Base-by-base conservation (phyloP, 37 sponge, comb jelly and placozoan genomes). In the Petrosia ficiformis region DNA sequence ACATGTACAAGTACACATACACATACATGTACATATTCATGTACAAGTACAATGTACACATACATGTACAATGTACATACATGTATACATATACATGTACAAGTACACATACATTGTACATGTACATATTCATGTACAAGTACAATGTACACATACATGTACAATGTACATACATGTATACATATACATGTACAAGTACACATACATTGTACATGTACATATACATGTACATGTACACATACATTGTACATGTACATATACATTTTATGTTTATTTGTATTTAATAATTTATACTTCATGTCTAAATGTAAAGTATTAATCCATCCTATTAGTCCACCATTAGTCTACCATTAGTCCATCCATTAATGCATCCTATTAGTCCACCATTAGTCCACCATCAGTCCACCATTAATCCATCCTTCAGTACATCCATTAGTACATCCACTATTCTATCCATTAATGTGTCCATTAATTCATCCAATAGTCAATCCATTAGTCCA, bases 181-280 rank as follows among this genome's bases (percentile, higher is more conserved):
- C 67, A n/a, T 34, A 65, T 32, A 39, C 66, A 65, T 60, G 34
- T 63, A 59, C 44, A 71, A 1, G 42, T 38, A 14, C 22, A 71
- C 2, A 38, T 36, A 26, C 1, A 42, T 5, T 48, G 8, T 19
- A 48, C 14, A 44, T 72, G 31, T 72, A 30, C 42, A 30, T 29
- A 42, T 72, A 40, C 54, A 42, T 72, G 73, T 72, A 54, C 42
- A 40, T 72, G 31, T 42, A 72, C 43, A 4, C 44, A 72, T 42
- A 16, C 66, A 8, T n/a, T 31, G 66, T 64, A 22, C 8, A 8
- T 19, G 14, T 48, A 48, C 14, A 48, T 48, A 48, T 48, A 48
- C 14, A 19, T 8, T 14, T 48, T 48, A 48, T 48, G 8, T 19
- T 48, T 19, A 48, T 48, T 19, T 19, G 8, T 19, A 48, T 48